Evolutionary conservation across 2,797 vertebrate genomes (phyloP).

Genomic region (Falco berigora): DNA sequence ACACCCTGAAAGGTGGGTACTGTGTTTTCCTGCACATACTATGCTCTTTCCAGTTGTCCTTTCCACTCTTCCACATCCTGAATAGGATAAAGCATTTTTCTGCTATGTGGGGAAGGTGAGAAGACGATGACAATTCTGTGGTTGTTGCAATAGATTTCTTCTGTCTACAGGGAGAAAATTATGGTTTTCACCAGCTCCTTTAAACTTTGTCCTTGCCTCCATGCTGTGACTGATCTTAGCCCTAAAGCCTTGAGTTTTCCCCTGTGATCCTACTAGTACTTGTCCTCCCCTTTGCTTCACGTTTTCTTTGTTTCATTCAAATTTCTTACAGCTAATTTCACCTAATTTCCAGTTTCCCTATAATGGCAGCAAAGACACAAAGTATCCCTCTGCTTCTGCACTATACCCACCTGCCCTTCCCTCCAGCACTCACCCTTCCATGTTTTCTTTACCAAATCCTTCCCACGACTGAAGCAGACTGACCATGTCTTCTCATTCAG

Average conservation of each 20-base stretch:
- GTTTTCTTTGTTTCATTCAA: background rate
- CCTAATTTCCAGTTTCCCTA: background rate
- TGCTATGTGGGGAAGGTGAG: background rate
- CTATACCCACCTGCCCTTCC: background rate
- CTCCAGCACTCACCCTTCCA: background rate
- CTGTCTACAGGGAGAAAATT: background rate
- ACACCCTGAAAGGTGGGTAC: background rate
- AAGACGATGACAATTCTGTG: background rate
- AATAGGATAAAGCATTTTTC: background rate
- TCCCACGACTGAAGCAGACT: background rate
- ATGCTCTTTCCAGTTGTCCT: background rate
- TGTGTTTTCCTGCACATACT: background rate
- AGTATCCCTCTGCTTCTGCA: background rate
- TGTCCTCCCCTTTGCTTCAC: background rate
- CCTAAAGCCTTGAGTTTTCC: background rate
- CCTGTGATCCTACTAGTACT: background rate
- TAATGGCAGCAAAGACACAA: background rate
- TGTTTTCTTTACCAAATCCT: background rate
- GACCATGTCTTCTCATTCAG: background rate
- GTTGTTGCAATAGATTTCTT: background rate
- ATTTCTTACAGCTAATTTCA: background rate
- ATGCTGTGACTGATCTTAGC: background rate
- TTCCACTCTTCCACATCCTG: background rate
- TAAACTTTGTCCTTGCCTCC: background rate
- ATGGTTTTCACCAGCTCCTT: background rate